These are phyloP conservation scores for Diacarnus erythraeanus DNA, from an alignment of 37 sponge, comb jelly and placozoan genomes.

Conservation along the genomic window DNA sequence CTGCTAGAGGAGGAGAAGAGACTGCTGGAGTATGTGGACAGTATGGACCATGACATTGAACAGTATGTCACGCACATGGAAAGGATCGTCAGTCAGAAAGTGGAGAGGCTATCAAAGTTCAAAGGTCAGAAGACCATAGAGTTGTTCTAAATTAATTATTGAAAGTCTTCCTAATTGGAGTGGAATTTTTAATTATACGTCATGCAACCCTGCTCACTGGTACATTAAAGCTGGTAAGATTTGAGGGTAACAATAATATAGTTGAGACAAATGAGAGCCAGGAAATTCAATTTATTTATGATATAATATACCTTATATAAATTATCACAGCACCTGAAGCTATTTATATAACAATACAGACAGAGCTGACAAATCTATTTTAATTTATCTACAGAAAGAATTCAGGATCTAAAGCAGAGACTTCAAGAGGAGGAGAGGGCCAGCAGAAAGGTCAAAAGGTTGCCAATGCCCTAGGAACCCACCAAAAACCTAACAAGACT, in stretches of 20 bases:
- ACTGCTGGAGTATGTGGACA: conserved; percentile 59
- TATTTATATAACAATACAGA: neutral
- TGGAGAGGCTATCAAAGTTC: conserved; percentile 39
- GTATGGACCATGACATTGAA: conserved; percentile 84
- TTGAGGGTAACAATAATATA: no score
- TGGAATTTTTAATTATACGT: no score
- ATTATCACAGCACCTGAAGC: neutral
- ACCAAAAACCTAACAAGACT: no score
- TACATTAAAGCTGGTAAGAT: no score
- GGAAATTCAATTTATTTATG: no score
- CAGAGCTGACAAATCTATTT: no score
- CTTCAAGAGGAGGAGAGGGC: conserved; percentile 86
- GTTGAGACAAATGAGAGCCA: no score
- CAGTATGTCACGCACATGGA: conserved; percentile 53
- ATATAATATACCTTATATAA: neutral
- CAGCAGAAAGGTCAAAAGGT: conserved; percentile 55
- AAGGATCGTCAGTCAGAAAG: conserved; percentile 43
- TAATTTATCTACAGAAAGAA: conserved; percentile 37
- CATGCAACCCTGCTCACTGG: no score
- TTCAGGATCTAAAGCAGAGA: conserved; percentile 51
- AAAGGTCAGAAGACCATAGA: no score
- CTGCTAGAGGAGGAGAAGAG: conserved; percentile 60
- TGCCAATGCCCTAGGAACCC: conserved; percentile 17
- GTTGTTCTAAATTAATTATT: no score
- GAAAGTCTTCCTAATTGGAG: no score